Evolutionary conservation across 2,888 invertebrate species (phyloP), one percentile per base, ranked within the genome.

Genomic region (Trissoscelio sp.): DNA sequence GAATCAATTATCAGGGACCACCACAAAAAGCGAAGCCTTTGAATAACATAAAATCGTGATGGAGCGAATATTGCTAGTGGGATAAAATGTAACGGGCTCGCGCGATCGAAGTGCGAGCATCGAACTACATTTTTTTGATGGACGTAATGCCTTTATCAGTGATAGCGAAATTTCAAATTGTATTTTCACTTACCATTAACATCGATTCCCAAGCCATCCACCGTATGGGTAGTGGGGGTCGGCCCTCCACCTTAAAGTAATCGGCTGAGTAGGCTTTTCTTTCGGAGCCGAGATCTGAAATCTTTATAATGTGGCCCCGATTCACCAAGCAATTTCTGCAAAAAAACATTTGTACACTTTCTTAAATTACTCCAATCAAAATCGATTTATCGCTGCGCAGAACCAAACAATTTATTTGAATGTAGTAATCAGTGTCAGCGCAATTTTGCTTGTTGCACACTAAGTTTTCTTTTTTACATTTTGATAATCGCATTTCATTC

Each of bases 131-230:
- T 75, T 79, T 80, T 73, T 74, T 69, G 67, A 72, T 74, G 51
- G 67, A 72, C 70, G 66, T 70, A 67, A 79, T 79, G 57, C 73
- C 60, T 78, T 72, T 72, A 74, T 60, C 64, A 46, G 20, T 75
- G 58, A 75, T 70, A 74, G 51, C 62, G 12, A 75, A 77, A 67
- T 79, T 77, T 60, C 22, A 73, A 72, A 69, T 73, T 69, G 57
- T 67, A 69, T 67, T 79, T 66, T 81, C 69, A 92, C 93, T 93
- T 92, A 95, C 95, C 93, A 95, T 89, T 80, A 96, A 92, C 83
- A 96, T 94, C 89, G 95, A 95, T 91, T 97, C 96, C 96, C 96
- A 96, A 18, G 96, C 95, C 96, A 97, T 96, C 96, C 96, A 97
- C 86, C 97, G 93, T 85, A 97, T 94, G 16, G 97, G 97, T 86